Evolutionary conservation across 2,797 vertebrate genomes (phyloP).

Genomic region (Balearica regulorum): DNA sequence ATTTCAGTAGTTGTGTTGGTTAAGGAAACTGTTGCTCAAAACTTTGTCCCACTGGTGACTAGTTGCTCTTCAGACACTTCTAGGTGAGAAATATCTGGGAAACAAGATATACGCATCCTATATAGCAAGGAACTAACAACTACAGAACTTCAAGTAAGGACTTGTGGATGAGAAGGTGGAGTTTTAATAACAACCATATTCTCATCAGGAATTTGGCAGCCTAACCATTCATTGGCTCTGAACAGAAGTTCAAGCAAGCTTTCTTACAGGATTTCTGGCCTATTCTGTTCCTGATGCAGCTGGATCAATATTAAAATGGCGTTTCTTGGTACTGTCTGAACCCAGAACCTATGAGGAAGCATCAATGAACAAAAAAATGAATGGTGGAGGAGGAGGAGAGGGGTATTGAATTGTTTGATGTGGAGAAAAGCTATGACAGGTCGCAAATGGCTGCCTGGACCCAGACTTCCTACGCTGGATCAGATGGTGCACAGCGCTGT

Average conservation of each 20-base stretch:
- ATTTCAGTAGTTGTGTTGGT: not conserved
- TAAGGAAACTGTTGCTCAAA: not conserved
- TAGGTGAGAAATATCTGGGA: not conserved
- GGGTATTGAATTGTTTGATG: not conserved
- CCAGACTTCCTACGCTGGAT: not conserved
- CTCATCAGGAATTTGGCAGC: not conserved
- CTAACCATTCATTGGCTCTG: not conserved
- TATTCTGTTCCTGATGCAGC: not conserved
- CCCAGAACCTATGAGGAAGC: not conserved
- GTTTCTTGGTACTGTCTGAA: not conserved
- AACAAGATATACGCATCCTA: not conserved
- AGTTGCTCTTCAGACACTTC: not conserved
- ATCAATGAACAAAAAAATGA: not conserved
- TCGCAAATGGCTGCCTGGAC: not conserved
- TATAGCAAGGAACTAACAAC: not conserved
- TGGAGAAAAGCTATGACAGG: not conserved
- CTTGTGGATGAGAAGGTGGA: not conserved
- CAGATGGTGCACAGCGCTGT: not conserved
- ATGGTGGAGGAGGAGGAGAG: not conserved
- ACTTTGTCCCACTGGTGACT: not conserved
- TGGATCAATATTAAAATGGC: not conserved
- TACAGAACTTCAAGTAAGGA: not conserved
- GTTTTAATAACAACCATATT: not conserved
- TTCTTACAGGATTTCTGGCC: slow-evolving; percentile 25
- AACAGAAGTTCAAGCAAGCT: not conserved